Evolutionary conservation across 2,797 vertebrate genomes (phyloP), one percentile per base, ranked within the genome.

Genomic region (Coregonus ussuriensis): DNA sequence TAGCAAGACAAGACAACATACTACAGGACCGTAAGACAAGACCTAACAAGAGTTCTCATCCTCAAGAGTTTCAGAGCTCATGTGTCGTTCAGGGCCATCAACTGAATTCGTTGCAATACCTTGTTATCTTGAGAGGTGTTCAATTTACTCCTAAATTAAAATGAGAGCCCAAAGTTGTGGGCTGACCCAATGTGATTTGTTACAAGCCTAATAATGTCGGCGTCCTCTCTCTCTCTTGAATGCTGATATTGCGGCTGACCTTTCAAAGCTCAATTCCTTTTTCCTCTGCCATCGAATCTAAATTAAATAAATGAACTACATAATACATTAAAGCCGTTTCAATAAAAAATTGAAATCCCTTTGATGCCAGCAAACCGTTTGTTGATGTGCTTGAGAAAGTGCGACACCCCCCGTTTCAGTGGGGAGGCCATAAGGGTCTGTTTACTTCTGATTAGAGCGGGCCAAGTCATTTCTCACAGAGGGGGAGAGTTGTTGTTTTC

Each of bases 261-360:
- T 91, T 91, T 92, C 79, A 53, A 85, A 84, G 83, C 85, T 89
- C 79, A 83, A 83, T 89, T 89, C 74, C 74, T 82, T 88, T 77
- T 87, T 89, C 85, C 35, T 54, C 59, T 77, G 80, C 84, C 79
- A 87, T 86, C 75, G 72, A 85, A 87, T 89, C 83, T 81, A 88
- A 91, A 90, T 89, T 86, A 87, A 91, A 93, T 85, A 89, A 91
- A 91, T 88, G 77, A 89, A 88, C 84, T 87, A 83, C 84, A 87
- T 88, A 86, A 90, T 84, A 89, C 88, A 88, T 88, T 86, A 89
- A 87, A 89, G 89, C 80, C 80, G 81, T 90, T 88, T 47, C 41
- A 91, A 90, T 91, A 86, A 89, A 90, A 91, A 88, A 88, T 83
- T 75, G 63, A 74, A 85, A 87, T 85, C 77, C 79, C 87, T 91